Evolutionary conservation across 2,888 invertebrate species (phyloP).

Genomic region (Glyphotaelius pellucidus): DNA sequence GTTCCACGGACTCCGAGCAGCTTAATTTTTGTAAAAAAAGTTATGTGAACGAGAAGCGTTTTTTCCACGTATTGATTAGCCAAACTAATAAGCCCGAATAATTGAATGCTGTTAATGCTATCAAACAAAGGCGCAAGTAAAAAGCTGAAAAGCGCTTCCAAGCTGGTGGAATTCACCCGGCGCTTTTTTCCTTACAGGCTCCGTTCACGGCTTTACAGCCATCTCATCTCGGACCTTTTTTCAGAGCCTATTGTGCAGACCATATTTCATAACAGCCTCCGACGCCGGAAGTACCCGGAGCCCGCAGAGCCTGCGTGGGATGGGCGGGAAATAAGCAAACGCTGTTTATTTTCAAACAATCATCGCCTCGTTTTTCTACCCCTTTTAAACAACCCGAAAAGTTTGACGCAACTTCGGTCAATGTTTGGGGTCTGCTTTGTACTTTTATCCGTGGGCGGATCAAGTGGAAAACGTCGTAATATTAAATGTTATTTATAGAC

Average conservation of each 20-base stretch:
- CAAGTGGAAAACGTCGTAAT: neutral
- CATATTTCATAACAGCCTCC: slow-evolving; percentile 32
- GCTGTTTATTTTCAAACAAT: slow-evolving; percentile 43
- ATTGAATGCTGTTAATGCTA: neutral
- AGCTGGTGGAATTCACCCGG: neutral
- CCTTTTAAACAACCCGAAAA: neutral
- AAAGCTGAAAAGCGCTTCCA: slow-evolving; percentile 18
- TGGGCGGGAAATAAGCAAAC: slow-evolving; percentile 35
- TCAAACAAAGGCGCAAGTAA: neutral
- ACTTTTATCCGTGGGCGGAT: neutral
- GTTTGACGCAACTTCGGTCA: neutral
- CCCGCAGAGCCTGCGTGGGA: neutral
- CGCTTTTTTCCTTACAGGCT: neutral
- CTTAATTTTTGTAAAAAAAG: neutral
- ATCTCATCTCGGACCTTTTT: slow-evolving; percentile 30
- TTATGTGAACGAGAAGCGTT: neutral
- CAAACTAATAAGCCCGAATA: neutral
- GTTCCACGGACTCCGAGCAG: neutral
- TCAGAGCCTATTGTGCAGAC: slow-evolving; percentile 22
- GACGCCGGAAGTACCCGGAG: neutral
- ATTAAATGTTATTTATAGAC: neutral
- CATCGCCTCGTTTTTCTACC: slow-evolving; percentile 23
- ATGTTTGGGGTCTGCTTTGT: neutral
- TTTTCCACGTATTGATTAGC: neutral
- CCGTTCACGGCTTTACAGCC: slow-evolving; percentile 16